Percentiles rank a stretch among this genome's conserved stretches.
phyloP scores from a whole-genome alignment of 2,113 vertebrate genomes.

The Callaeas wilsoni region DNA sequence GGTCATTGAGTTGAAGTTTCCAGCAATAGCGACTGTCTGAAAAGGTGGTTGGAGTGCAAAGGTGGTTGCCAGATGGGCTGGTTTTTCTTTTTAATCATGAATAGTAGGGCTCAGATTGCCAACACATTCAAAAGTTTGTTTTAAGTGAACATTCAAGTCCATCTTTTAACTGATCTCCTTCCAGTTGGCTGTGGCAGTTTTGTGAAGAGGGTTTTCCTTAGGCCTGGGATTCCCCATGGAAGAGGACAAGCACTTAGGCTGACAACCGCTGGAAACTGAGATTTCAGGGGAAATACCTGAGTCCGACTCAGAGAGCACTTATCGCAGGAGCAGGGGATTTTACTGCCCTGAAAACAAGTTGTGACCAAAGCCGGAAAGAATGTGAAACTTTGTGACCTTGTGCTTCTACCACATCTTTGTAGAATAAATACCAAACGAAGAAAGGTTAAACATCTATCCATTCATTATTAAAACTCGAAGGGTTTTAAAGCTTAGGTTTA shows the following conservation, averaged over 20 bases:
- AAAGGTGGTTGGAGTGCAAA: neutral
- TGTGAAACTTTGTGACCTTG: conserved; percentile 49
- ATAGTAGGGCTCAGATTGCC: neutral
- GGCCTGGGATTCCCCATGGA: neutral
- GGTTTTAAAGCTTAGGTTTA: neutral
- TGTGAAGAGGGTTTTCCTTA: neutral
- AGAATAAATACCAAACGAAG: neutral
- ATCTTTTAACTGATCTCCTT: neutral
- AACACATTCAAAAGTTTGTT: neutral
- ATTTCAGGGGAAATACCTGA: conserved; percentile 7
- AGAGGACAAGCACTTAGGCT: neutral
- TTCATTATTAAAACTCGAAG: neutral
- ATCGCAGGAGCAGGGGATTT: conserved; percentile 13
- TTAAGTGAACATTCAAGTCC: neutral
- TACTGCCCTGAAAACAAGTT: conserved; percentile 20
- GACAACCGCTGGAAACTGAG: neutral
- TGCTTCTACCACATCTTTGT: neutral
- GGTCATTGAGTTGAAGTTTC: neutral
- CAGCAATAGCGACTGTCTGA: neutral
- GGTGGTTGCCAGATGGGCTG: neutral
- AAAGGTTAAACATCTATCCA: neutral
- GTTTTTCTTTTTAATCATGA: neutral
- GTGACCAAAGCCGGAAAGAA: conserved; percentile 43
- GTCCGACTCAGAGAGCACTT: neutral
- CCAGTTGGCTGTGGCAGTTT: neutral